Base-by-base conservation (phyloP, 2,888 invertebrate species). In the Xestoiulus laeticollis region DNA sequence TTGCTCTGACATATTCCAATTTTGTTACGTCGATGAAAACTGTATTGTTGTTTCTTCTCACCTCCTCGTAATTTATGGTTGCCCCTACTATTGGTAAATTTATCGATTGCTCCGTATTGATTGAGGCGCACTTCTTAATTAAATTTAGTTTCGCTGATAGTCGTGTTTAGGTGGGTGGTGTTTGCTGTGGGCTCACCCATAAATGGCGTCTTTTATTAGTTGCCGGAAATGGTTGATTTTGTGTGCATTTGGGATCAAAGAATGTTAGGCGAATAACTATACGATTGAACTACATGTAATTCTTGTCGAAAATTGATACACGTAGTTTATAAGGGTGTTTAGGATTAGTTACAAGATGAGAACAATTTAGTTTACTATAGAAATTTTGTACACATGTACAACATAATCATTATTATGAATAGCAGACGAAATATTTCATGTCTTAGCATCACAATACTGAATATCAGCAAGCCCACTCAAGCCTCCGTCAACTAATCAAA, bases 101-200 rank as follows among this genome's bases (percentile, higher is more conserved):
- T 59, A 68, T 68, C 68, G 68, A 68, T 68, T 68, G 68, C 26
- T 26, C 26, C 68, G 68, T 68, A 68, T 68, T 68, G 68, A 68
- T 68, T 68, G 68, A 68, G 68, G 68, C 68, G 68, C 68, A 26
- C 68, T n/a, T 68, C 68, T 68, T 68, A 68, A 68, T 68, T 68
- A 68, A 68, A 68, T 68, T 68, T 26, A 68, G 26, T 26, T 26
- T 14, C n/a, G 68, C 68, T 68, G 68, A 68, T 68, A 68, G 68
- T 26, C n/a, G 26, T 26, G 53, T 68, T 68, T 68, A n/a, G n/a
- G 16, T 48, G 59, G 59, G 59, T 59, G 59, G 59, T 59, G 59
- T 59, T 59, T 59, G 59, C 26, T 8, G 26, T 12, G 68, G 26
- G 26, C 5, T 8, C 68, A 26, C 26, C 12, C 68, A 68, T 68